Evolutionary conservation across 2,888 invertebrate genomes (phyloP), one percentile per base, ranked within the genome.

Genomic region (Dynastes hyllus): DNA sequence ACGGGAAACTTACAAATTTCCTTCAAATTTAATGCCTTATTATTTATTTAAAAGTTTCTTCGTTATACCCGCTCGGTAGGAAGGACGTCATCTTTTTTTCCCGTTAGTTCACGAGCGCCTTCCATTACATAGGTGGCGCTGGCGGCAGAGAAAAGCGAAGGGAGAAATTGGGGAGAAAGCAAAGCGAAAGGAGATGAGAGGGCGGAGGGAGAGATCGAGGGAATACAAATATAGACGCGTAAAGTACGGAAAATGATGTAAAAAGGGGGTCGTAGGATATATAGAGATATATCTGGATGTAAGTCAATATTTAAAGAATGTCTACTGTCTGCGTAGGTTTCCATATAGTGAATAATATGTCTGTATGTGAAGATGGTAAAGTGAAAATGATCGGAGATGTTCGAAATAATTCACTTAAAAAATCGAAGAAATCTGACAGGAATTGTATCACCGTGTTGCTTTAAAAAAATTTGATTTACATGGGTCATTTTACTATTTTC

Each of bases 21-120:
- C 80, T 81, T 82, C 81, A 81, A 82, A 81, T 80, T 81, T 79
- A 81, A 80, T 79, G 76, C 80, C 79, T 80, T 78, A 77, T 81
- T 81, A 78, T 82, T 82, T 80, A 82, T 82, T 81, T 82, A 76
- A 50, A 75, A 75, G 61, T 75, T 75, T 61, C 50, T 55, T 75
- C 45, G 73, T 75, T 75, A 73, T 40, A 50, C 69, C 27, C 27
- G 45, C 51, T 22, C 55, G 16, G 22, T 16, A 53, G 53, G n/a
- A 53, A 53, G 16, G 53, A 22, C 58, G 37, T 37, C 58, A 3
- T 27, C 32, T 37, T 37, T 53, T 55, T 71, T 13, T 53, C 53
- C 37, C 32, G 63, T 11, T 63, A 32, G 6, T 32, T 37, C 65
- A 0, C 37, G 32, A 6, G 13, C 32, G n/a, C 27, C 29, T 63